Evolutionary conservation across 2,797 vertebrate genomes (phyloP).

Genomic region (Enteromius radiatus): DNA sequence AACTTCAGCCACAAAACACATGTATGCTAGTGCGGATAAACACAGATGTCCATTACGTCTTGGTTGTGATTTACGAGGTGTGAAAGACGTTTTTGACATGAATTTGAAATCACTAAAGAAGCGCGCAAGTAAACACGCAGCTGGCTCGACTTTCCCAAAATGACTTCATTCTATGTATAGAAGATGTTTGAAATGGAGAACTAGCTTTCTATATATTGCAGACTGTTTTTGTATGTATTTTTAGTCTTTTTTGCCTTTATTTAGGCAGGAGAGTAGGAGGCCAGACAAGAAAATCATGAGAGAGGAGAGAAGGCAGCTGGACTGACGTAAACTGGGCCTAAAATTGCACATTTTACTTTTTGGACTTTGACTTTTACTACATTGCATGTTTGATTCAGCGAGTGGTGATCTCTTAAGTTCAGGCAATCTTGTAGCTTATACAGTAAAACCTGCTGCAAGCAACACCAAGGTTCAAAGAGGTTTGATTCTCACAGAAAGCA

Average conservation of each 20-base stretch:
- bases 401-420: not conserved
- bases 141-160: not conserved
- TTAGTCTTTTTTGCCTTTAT: not conserved
- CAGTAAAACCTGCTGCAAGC: not conserved
- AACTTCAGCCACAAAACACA: not conserved
- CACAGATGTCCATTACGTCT: not conserved
- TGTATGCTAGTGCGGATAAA: constrained; percentile 20
- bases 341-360: not conserved
- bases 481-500: not conserved
- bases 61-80: not conserved
- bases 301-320: not conserved
- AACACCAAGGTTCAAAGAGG: no score
- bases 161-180: not conserved
- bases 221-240: not conserved
- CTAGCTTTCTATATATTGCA: not conserved
- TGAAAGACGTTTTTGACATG: not conserved
- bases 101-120: not conserved
- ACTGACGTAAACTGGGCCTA: not conserved
- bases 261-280: not conserved
- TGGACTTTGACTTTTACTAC: not conserved
- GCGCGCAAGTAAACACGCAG: not conserved
- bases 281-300: not conserved
- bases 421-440: not conserved
- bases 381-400: not conserved
- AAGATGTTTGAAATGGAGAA: constrained; percentile 1